Conservation (phyloP, 2,113 vertebrate species). For the Azemiops feae region DNA sequence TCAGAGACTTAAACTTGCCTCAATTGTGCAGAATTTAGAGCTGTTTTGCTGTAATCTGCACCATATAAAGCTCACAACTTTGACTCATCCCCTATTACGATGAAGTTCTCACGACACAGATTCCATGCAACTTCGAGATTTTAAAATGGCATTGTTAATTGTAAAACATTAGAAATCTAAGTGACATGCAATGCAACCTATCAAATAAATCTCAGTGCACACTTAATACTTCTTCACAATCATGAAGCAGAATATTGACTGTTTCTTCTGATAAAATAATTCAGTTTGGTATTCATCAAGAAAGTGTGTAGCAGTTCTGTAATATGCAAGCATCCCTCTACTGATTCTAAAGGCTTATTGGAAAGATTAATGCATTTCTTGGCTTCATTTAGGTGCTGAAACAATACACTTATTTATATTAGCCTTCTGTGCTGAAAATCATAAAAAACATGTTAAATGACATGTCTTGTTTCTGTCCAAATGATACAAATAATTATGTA, state of each 20-base stretch:
- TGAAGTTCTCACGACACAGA: not conserved
- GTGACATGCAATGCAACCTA: conserved; percentile 23
- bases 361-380: not conserved
- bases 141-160: conserved; percentile 17
- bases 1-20: not conserved
- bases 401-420: conserved; percentile 30
- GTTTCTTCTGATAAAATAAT: conserved; percentile 11
- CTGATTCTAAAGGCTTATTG: not conserved
- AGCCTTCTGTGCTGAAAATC: conserved; percentile 29
- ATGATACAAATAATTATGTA: not conserved
- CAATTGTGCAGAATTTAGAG: not conserved
- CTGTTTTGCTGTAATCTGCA: not conserved
- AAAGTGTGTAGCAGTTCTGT: conserved; percentile 18
- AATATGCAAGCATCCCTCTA: conserved; percentile 1
- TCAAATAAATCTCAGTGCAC: conserved; percentile 1
- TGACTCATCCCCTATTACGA: not conserved
- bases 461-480: not conserved
- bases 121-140: not conserved
- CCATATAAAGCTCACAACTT: not conserved
- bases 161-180: conserved; percentile 16
- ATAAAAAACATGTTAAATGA: conserved; percentile 11
- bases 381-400: conserved; percentile 16
- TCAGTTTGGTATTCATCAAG: conserved; percentile 5
- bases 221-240: conserved; percentile 21
- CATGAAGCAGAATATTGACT: conserved; percentile 15